Evolutionary conservation across 2,888 invertebrate genomes (phyloP).

Genomic region (Heliconius erato): DNA sequence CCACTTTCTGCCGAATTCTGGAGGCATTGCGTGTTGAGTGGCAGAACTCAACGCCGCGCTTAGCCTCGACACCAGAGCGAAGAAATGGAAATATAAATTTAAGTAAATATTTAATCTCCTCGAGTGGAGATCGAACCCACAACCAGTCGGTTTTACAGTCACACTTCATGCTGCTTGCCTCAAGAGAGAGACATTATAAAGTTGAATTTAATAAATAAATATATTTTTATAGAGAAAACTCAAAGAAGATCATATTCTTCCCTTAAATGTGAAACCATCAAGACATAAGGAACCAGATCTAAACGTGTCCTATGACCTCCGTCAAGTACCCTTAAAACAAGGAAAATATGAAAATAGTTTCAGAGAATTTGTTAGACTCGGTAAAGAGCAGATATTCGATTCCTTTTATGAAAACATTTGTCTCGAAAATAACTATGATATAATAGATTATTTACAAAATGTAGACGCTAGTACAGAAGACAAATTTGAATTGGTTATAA

Average conservation of each 20-base stretch:
- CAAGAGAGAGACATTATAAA: too few species aligned
- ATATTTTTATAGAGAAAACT: conserved; percentile 66
- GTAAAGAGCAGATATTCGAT: conserved; percentile 76
- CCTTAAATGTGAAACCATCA: conserved; percentile 67
- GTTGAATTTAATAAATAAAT: not conserved
- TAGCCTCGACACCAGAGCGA: too few species aligned
- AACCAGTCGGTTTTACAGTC: too few species aligned
- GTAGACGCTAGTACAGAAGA: conserved; percentile 76
- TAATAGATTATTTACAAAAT: conserved; percentile 68
- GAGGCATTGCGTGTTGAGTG: too few species aligned
- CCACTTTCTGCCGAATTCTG: too few species aligned
- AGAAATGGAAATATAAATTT: too few species aligned
- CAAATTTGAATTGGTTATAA: conserved; percentile 73
- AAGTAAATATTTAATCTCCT: too few species aligned
- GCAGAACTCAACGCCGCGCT: too few species aligned
- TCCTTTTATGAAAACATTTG: conserved; percentile 63
- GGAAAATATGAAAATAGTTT: conserved; percentile 74
- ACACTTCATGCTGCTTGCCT: too few species aligned
- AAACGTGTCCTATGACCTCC: conserved; percentile 70
- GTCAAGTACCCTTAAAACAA: conserved; percentile 69
- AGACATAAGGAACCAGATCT: conserved; percentile 68
- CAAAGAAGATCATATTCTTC: conserved; percentile 71
- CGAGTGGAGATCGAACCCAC: too few species aligned
- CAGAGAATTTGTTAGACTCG: conserved; percentile 74
- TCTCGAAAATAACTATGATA: conserved; percentile 60